Evolutionary conservation across 1,140 invertebrate species (phyloP).

Genomic region (Sinella curviseta): DNA sequence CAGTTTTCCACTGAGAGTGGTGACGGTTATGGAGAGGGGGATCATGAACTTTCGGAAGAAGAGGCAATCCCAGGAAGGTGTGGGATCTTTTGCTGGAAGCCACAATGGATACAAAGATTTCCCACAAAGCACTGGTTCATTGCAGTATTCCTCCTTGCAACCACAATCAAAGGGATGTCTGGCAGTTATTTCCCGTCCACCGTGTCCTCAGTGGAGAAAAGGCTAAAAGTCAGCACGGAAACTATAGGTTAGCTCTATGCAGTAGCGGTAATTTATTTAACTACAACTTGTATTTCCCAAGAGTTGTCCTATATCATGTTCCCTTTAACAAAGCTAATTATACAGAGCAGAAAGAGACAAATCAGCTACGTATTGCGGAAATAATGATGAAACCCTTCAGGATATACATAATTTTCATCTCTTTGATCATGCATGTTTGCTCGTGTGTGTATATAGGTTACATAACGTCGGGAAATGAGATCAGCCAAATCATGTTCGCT

Average conservation of each 20-base stretch:
- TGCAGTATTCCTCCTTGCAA: constrained; percentile 65
- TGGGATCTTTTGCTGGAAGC: constrained; percentile 63
- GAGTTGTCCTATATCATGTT: too few species aligned
- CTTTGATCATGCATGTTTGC: too few species aligned
- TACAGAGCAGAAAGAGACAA: too few species aligned
- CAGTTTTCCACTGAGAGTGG: too few species aligned
- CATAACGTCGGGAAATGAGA: constrained; percentile 68
- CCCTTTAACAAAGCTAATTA: too few species aligned
- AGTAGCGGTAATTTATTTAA: background rate
- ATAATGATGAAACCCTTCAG: too few species aligned
- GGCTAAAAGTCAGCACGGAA: constrained; percentile 70
- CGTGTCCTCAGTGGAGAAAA: constrained; percentile 69
- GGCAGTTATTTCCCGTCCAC: constrained; percentile 70
- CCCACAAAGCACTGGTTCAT: constrained; percentile 66
- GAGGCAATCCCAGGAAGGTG: constrained; percentile 52
- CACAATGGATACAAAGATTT: constrained; percentile 64
- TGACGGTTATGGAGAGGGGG: too few species aligned
- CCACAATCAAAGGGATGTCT: constrained; percentile 70
- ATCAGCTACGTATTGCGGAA: too few species aligned
- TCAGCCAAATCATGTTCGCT: constrained; percentile 65
- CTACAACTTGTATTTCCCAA: constrained; percentile 1
- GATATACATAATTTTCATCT: too few species aligned
- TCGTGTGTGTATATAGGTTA: too few species aligned
- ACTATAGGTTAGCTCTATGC: constrained; percentile 62
- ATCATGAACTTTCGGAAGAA: background rate